Percentiles rank a stretch among this genome's conserved stretches.
These are phyloP conservation scores for Chroicocephalus ridibundus DNA, from an alignment of 2,113 vertebrate species.

Conservation along the genomic window DNA sequence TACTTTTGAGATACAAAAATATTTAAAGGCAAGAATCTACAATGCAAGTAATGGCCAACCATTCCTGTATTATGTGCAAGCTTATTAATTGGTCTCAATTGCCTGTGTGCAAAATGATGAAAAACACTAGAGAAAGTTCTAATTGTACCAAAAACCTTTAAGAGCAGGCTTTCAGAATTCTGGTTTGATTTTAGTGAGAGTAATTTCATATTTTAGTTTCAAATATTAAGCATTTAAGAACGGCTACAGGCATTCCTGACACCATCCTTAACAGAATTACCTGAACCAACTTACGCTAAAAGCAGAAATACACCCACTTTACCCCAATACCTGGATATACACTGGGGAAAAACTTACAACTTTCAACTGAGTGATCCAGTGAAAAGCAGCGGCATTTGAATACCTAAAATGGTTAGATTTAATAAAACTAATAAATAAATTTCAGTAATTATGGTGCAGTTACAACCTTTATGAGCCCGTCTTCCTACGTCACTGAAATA, in stretches of 20 bases:
- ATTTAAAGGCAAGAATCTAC: not conserved
- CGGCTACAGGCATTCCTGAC: not conserved
- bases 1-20: constrained; percentile 14
- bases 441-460: not conserved
- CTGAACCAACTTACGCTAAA: not conserved
- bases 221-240: not conserved
- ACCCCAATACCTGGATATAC: not conserved
- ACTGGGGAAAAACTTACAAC: not conserved
- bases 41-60: not conserved
- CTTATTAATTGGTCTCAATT: not conserved
- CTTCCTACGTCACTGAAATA: not conserved
- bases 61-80: not conserved
- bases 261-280: not conserved
- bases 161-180: not conserved
- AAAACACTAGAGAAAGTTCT: not conserved
- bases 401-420: not conserved
- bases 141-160: not conserved
- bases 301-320: not conserved
- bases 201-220: not conserved
- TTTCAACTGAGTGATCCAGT: not conserved
- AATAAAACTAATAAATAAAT: not conserved
- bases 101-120: not conserved
- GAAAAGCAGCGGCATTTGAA: not conserved
- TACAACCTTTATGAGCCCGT: not conserved
- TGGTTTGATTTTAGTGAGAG: not conserved